phyloP scores from a whole-genome alignment of 2,888 invertebrate species.

The Spodoptera exigua region DNA sequence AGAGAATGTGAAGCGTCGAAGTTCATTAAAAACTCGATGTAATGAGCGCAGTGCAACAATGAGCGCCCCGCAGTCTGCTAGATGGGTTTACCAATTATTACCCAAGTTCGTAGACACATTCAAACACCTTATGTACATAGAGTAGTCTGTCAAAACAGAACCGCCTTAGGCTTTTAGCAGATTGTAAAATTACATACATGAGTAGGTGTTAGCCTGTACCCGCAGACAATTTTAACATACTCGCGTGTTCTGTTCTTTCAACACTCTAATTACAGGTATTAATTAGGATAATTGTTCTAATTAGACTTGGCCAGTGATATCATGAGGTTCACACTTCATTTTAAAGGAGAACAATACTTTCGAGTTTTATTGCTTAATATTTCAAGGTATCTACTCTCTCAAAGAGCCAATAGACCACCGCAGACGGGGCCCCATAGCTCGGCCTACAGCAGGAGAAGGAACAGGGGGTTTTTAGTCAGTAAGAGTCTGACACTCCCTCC shows the following conservation, averaged over 20 bases:
- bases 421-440: no score
- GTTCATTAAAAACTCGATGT: slow-evolving; percentile 14
- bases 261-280: slow-evolving; percentile 71
- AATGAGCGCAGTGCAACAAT: slow-evolving; percentile 45
- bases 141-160: slow-evolving; percentile 43
- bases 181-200: slow-evolving; percentile 60
- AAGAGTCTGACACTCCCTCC: no score
- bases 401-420: no score
- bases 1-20: background rate
- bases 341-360: slow-evolving; percentile 55
- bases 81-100: slow-evolving; percentile 55
- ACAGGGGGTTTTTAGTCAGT: no score
- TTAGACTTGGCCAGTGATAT: slow-evolving; percentile 78
- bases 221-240: slow-evolving; percentile 35
- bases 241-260: slow-evolving; percentile 56
- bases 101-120: slow-evolving; percentile 51
- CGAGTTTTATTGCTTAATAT: slow-evolving; percentile 38
- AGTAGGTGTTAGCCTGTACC: slow-evolving; percentile 51
- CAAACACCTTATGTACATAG: slow-evolving; percentile 54
- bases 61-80: slow-evolving; percentile 74
- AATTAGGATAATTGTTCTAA: slow-evolving; percentile 78
- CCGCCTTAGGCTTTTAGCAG: slow-evolving; percentile 59
- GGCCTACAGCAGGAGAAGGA: no score
- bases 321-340: slow-evolving; percentile 78
- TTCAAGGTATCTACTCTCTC: slow-evolving; percentile 33